Evolutionary conservation across 2,113 vertebrate genomes (phyloP).

Genomic region (Laterallus jamaicensis): DNA sequence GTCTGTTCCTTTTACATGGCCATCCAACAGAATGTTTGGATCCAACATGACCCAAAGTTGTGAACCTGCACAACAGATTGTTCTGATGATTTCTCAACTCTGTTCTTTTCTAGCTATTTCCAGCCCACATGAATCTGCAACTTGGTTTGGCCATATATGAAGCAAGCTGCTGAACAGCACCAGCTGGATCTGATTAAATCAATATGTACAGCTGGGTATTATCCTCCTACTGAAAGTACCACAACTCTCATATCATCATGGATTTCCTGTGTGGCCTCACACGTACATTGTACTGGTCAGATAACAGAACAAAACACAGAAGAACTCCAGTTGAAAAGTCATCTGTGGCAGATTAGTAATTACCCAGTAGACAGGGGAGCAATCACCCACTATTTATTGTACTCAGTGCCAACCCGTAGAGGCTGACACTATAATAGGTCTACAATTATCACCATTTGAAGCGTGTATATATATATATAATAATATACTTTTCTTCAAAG

Average conservation of each 20-base stretch:
- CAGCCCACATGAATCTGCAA: slow-evolving; percentile 22
- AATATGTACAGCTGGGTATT: neutral
- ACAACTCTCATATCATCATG: neutral
- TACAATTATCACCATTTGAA: neutral
- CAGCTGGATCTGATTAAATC: slow-evolving; percentile 47
- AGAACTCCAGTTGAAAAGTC: neutral
- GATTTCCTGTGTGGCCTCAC: slow-evolving; percentile 47
- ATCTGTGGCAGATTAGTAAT: neutral
- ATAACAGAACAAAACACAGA: neutral
- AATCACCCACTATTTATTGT: neutral
- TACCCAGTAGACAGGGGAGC: neutral
- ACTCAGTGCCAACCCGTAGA: neutral
- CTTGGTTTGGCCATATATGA: neutral
- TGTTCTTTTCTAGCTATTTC: slow-evolving; percentile 31
- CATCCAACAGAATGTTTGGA: neutral
- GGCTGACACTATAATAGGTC: neutral
- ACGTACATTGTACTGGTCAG: neutral
- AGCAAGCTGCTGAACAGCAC: slow-evolving; percentile 48
- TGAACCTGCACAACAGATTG: neutral
- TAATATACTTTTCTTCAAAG: neutral
- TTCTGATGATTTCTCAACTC: slow-evolving; percentile 10
- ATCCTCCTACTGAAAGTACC: slow-evolving; percentile 48
- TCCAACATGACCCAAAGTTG: neutral
- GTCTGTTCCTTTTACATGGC: neutral
- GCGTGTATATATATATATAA: neutral